phyloP scores from a whole-genome alignment of 2,113 vertebrate species.

The Melanerpes formicivorus region DNA sequence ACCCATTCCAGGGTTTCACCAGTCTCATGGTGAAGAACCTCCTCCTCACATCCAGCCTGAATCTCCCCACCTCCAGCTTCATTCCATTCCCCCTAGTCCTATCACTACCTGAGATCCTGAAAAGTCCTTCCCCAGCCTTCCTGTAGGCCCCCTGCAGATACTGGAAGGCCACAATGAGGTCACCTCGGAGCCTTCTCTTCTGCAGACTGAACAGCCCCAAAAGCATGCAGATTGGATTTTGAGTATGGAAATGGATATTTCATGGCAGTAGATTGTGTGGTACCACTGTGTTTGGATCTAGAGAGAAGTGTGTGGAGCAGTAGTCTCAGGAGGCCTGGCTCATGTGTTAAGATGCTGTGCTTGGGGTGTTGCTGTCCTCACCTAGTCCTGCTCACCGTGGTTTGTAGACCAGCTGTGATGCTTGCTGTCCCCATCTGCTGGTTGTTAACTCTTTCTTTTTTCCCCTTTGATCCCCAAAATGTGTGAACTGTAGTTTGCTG shows the following conservation, averaged over 20 bases:
- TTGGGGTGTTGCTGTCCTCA: not conserved
- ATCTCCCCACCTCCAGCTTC: too few species aligned
- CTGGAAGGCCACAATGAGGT: too few species aligned
- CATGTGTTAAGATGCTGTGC: not conserved
- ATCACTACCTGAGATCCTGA: too few species aligned
- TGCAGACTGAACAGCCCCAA: too few species aligned
- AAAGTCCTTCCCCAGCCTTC: too few species aligned
- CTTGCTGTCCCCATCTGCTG: not conserved
- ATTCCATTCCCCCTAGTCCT: too few species aligned
- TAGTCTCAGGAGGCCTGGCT: not conserved
- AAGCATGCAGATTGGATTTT: not conserved
- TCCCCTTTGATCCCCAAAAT: not conserved
- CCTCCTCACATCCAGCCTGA: too few species aligned
- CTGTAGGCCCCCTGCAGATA: too few species aligned
- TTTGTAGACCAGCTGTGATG: not conserved
- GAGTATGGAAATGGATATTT: not conserved
- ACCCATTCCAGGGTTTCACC: too few species aligned
- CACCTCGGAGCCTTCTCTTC: too few species aligned
- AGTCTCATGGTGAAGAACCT: too few species aligned
- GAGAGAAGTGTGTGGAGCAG: fast-evolving
- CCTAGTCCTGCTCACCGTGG: not conserved
- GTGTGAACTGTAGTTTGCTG: not conserved
- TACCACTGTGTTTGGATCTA: not conserved
- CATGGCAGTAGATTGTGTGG: not conserved
- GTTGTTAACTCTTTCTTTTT: not conserved